phyloP scores from a whole-genome alignment of 2,888 invertebrate genomes.

The Unio delphinus region DNA sequence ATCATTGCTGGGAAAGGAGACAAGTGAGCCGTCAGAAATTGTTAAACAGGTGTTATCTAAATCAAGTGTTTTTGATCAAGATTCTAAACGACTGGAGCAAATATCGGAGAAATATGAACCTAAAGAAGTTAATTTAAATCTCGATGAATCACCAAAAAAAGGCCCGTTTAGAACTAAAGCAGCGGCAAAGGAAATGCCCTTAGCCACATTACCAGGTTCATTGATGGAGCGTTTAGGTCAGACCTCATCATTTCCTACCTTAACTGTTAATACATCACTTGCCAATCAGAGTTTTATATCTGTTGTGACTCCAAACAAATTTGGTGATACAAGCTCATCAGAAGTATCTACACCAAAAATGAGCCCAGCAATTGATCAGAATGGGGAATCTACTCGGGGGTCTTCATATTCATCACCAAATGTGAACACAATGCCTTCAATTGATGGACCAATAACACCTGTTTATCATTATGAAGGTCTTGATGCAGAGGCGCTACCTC shows the following conservation, averaged over 20 bases:
- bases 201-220: slow-evolving; percentile 47
- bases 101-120: slow-evolving; percentile 86
- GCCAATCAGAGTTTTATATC: slow-evolving; percentile 7
- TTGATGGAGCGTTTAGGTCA: slow-evolving; percentile 43
- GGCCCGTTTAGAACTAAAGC: slow-evolving; percentile 42
- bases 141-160: slow-evolving; percentile 30
- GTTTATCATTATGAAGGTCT: background rate
- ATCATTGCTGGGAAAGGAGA: slow-evolving; percentile 27
- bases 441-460: slow-evolving; percentile 6
- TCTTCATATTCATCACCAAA: slow-evolving; percentile 4
- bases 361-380: slow-evolving; percentile 7
- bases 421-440: background rate
- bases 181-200: slow-evolving; percentile 39
- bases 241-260: slow-evolving; percentile 43
- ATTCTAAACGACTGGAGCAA: slow-evolving; percentile 88
- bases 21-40: slow-evolving; percentile 93
- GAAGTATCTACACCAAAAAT: slow-evolving; percentile 14
- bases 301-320: slow-evolving; percentile 2
- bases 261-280: slow-evolving; percentile 42
- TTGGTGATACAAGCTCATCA: slow-evolving; percentile 5
- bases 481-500: slow-evolving; percentile 9
- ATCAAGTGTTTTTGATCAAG: slow-evolving; percentile 94
- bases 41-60: slow-evolving; percentile 92
- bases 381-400: slow-evolving; percentile 6
- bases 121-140: slow-evolving; percentile 47